Base-by-base conservation (phyloP, 2,797 vertebrate genomes). In the Chromis chromis region DNA sequence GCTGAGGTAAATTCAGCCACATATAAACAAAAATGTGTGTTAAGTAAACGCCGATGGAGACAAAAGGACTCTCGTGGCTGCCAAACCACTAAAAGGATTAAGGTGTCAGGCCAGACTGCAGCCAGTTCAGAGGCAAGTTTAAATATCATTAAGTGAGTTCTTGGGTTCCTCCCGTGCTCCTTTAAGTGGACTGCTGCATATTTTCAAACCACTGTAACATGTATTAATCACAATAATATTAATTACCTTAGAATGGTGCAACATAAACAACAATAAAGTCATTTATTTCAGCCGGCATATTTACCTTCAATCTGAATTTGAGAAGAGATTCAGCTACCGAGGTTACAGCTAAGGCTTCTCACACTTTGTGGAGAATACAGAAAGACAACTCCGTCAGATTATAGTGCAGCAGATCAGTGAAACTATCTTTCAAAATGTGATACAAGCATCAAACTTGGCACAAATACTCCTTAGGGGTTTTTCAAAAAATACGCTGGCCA, bases 81-180 rank as follows among this genome's bases (percentile, higher is more conserved):
- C 86, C 86, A 89, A 82, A 81, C 31, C 74, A 58, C 81, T 86
- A 81, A 84, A 82, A 74, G 79, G 79, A 89, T 85, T 84, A 78
- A 75, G 52, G 67, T 79, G 59, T 53, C 66, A 50, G 74, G 69
- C 67, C 66, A 75, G 39, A 60, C 40, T 31, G 71, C 65, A 79
- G 76, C 85, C 70, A 40, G 60, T 59, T 70, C 72, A 80, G 65
- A 78, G 74, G 24, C 33, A 22, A 65, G 48, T 73, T 57, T 54
- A 54, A 74, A 54, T 58, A 65, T 65, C 48, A 57, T 28, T 66
- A 70, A 31, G 25, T 77, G 58, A 82, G 92, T 88, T 88, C 87
- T 81, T 78, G 33, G 27, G 69, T 70, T 61, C 72, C 80, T 88
- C 81, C 76, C 68, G 65, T 25, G 4, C 40, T 66, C 12, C 33